Percentiles rank a stretch among this genome's conserved stretches.
phyloP scores from a whole-genome alignment of 2,113 vertebrate genomes.

The Nettapus auritus region DNA sequence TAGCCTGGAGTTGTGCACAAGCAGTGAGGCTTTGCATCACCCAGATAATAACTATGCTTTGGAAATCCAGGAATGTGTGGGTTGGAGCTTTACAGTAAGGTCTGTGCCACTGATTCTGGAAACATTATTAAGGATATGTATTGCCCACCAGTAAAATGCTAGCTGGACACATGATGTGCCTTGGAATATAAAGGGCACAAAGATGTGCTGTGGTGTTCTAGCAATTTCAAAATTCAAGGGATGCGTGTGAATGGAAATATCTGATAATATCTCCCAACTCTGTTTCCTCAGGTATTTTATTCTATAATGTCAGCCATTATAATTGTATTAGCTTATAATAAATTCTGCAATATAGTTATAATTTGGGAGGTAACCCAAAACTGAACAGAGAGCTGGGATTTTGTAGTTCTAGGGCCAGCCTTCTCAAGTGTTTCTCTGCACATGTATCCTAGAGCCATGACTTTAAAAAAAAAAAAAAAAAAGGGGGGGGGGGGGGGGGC shows the following conservation, averaged over 20 bases:
- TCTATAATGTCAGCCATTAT: background rate
- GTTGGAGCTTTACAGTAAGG: background rate
- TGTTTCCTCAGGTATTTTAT: background rate
- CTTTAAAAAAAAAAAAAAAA: background rate
- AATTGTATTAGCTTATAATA: too few relatives aligned
- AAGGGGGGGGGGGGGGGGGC: too few relatives aligned
- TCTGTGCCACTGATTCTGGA: background rate
- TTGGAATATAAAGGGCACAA: background rate
- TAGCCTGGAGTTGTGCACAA: background rate
- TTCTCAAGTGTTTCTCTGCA: background rate
- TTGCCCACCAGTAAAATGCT: background rate
- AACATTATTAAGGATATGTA: background rate
- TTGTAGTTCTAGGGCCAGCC: background rate
- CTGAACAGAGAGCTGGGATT: background rate
- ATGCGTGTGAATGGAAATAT: background rate
- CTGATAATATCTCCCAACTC: background rate
- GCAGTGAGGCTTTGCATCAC: background rate
- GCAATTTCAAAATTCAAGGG: background rate
- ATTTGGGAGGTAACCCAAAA: background rate
- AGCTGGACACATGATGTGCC: background rate
- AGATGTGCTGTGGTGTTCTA: background rate
- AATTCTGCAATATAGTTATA: background rate
- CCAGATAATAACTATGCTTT: background rate
- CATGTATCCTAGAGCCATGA: background rate
- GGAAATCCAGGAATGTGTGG: background rate